Evolutionary conservation across 2,888 invertebrate species (phyloP).

Genomic region (Bugula neritina): DNA sequence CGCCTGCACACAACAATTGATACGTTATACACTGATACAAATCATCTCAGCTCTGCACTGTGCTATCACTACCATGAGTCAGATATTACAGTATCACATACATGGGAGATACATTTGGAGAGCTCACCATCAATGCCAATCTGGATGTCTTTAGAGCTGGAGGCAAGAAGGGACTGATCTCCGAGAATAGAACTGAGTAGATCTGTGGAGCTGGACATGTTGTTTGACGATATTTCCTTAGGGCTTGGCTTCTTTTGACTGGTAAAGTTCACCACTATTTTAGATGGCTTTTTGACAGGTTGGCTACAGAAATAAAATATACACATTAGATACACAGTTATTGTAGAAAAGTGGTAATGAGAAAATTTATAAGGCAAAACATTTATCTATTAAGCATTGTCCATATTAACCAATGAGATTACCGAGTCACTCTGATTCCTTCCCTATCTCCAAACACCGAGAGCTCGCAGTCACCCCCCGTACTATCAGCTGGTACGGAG

Average conservation of each 20-base stretch:
- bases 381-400: too few relatives aligned
- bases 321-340: too few relatives aligned
- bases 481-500: background rate
- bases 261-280: background rate
- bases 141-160: slow-evolving; percentile 23
- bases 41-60: too few relatives aligned
- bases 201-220: slow-evolving; percentile 1
- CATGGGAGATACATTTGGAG: too few relatives aligned
- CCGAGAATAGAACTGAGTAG: background rate
- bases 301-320: background rate
- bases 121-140: background rate
- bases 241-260: background rate
- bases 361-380: too few relatives aligned
- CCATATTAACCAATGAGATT: too few relatives aligned
- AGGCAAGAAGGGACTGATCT: slow-evolving; percentile 13
- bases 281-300: background rate
- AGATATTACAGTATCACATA: too few relatives aligned
- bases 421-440: background rate
- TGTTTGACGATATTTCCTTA: background rate
- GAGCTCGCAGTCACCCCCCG: background rate
- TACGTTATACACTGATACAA: too few relatives aligned
- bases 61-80: too few relatives aligned
- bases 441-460: slow-evolving; percentile 7
- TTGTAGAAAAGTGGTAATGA: background rate
- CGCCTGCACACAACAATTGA: too few relatives aligned